These are phyloP conservation scores for Cephalopachus bancanus DNA, from an alignment of 2,797 vertebrate species.

Conservation along the genomic window DNA sequence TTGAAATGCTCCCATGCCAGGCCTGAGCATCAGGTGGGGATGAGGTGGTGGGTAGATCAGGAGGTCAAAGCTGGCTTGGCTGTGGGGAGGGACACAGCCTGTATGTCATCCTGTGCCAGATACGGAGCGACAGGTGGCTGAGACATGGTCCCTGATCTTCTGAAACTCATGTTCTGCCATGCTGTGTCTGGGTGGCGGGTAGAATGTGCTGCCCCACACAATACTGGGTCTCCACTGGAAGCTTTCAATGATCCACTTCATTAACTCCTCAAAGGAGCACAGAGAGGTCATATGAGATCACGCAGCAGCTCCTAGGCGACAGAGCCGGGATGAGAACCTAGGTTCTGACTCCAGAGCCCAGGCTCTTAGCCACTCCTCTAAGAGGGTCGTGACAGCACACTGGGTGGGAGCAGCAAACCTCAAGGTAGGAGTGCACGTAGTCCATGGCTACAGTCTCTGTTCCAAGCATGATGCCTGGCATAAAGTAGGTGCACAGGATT, in stretches of 20 bases:
- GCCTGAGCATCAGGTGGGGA: too few species aligned
- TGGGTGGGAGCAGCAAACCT: neutral
- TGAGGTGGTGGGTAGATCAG: neutral
- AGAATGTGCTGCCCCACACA: neutral
- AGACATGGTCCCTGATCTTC: neutral
- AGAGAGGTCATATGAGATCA: neutral
- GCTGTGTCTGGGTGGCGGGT: neutral
- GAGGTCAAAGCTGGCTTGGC: neutral
- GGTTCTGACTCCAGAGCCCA: neutral
- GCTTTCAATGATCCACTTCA: neutral
- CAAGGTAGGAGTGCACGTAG: neutral
- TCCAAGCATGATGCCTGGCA: neutral
- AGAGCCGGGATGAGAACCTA: neutral
- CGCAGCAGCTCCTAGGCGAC: neutral
- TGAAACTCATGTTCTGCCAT: neutral
- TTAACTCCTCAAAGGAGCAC: neutral
- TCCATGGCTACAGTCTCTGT: neutral
- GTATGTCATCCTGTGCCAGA: neutral
- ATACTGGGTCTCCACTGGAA: neutral
- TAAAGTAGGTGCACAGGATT: neutral
- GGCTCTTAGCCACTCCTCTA: neutral
- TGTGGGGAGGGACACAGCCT: fast-evolving
- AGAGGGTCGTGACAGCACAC: neutral
- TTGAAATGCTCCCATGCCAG: neutral
- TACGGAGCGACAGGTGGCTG: neutral